Evolutionary conservation across 1,140 invertebrate genomes (phyloP), one percentile per base, ranked within the genome.

Genomic region (Homarus americanus): DNA sequence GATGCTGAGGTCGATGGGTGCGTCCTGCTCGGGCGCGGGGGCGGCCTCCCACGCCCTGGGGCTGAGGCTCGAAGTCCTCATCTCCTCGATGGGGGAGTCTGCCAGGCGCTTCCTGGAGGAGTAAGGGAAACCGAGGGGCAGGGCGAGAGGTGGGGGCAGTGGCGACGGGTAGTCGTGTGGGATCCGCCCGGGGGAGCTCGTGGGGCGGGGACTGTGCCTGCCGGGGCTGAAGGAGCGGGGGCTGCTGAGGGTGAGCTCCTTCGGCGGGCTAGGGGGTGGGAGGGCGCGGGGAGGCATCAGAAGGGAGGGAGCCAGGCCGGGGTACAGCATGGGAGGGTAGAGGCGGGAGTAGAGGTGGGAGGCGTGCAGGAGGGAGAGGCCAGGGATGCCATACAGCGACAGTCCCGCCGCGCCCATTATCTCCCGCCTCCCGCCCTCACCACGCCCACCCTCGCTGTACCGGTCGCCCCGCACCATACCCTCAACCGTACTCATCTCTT

Each of bases 301-400:
- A 32, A 90, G 83, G n/a, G 86, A 73, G 40, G 73, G 88, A 4
- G 85, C 72, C 36, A 92, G 53, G 58, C 76, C 79, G 3, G 92
- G 82, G 80, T 92, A 92, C 32, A 92, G 75, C 28, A 92, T 58
- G 34, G 92, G 89, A 10, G 92, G 86, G 73, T 92, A 92, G 28
- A 92, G 78, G 17, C 92, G 84, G 28, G 90, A 91, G 82, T 92
- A 92, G 28, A 92, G 78, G 34, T 92, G 92, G 5, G 92, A 91
- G n/a, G 92, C 92, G 75, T 92, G 92, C 32, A 92, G 82, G 72
- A 92, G 78, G 17, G 92, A 92, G 44, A 92, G 91, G n/a, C 92
- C 86, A 17, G 92, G 91, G 78, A 92, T 82, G 41, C 86, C 86
- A 28, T 92, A 92, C n/a, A 92, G 75, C n/a, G 78, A 53, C 12